phyloP scores from a whole-genome alignment of 2,888 invertebrate species.

The Leptinotarsa juncta region DNA sequence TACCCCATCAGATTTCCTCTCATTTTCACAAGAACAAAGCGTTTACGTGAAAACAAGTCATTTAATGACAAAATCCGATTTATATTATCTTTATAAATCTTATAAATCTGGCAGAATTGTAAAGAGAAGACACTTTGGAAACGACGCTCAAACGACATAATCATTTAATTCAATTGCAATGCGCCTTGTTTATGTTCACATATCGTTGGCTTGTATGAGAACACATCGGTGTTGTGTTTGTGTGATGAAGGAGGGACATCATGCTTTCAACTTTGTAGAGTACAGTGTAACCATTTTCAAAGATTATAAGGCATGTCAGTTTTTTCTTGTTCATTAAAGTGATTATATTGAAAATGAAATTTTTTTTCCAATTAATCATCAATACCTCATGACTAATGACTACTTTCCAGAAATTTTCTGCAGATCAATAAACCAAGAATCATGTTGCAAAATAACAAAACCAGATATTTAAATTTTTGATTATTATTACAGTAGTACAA shows the following conservation, averaged over 20 bases:
- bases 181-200: slow-evolving; percentile 60
- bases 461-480: no score
- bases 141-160: slow-evolving; percentile 57
- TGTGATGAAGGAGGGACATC: neutral
- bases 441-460: no score
- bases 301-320: no score
- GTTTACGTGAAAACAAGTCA: slow-evolving; percentile 30
- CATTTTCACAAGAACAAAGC: slow-evolving; percentile 4
- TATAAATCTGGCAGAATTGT: slow-evolving; percentile 53
- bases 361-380: no score
- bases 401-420: no score
- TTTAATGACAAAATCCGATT: slow-evolving; percentile 51
- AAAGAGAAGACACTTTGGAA: slow-evolving; percentile 49
- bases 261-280: neutral
- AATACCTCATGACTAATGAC: no score
- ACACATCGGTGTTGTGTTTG: slow-evolving; percentile 33
- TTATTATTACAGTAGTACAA: no score
- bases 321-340: no score
- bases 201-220: slow-evolving; percentile 54
- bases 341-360: no score
- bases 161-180: slow-evolving; percentile 61
- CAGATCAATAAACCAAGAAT: no score
- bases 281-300: no score
- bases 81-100: slow-evolving; percentile 53
- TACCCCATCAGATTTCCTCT: slow-evolving; percentile 26